These are phyloP conservation scores for Acrobasis suavella DNA, from an alignment of 2,888 invertebrate species.

Conservation along the genomic window DNA sequence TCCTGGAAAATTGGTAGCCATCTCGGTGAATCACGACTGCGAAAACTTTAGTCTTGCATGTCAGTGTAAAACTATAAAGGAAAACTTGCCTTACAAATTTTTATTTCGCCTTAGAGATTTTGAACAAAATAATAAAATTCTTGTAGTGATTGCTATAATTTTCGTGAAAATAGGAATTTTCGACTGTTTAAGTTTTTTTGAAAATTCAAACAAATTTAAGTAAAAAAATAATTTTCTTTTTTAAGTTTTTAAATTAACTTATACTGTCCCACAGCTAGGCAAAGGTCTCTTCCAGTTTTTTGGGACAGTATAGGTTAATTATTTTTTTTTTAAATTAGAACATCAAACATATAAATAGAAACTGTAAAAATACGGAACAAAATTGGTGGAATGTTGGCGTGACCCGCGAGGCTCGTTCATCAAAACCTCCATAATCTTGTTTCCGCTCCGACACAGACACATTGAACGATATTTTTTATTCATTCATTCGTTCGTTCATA, in stretches of 20 bases:
- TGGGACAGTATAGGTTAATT: too few species aligned
- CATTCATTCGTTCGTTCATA: slow-evolving; percentile 43
- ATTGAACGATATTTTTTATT: slow-evolving; percentile 59
- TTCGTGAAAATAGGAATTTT: too few species aligned
- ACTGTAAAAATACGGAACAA: slow-evolving; percentile 24
- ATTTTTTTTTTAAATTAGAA: too few species aligned
- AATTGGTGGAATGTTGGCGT: slow-evolving; percentile 41
- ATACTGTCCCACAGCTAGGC: too few species aligned
- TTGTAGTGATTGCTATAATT: too few species aligned
- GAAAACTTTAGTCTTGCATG: slow-evolving; percentile 5
- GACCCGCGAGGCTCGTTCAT: slow-evolving; percentile 60
- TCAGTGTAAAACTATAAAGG: not conserved
- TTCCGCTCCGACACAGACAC: slow-evolving; percentile 53
- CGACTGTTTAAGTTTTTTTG: too few species aligned
- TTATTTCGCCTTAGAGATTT: not conserved
- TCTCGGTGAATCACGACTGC: not conserved
- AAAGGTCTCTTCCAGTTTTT: too few species aligned
- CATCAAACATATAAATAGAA: slow-evolving; percentile 19
- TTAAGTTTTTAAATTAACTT: too few species aligned
- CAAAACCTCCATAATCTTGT: slow-evolving; percentile 64
- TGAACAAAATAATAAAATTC: too few species aligned
- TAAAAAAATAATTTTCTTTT: too few species aligned
- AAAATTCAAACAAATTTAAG: not conserved
- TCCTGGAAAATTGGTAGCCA: not conserved
- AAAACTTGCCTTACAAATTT: not conserved